Conservation (phyloP, 2,113 vertebrate genomes). For the Crotalus viridis region DNA sequence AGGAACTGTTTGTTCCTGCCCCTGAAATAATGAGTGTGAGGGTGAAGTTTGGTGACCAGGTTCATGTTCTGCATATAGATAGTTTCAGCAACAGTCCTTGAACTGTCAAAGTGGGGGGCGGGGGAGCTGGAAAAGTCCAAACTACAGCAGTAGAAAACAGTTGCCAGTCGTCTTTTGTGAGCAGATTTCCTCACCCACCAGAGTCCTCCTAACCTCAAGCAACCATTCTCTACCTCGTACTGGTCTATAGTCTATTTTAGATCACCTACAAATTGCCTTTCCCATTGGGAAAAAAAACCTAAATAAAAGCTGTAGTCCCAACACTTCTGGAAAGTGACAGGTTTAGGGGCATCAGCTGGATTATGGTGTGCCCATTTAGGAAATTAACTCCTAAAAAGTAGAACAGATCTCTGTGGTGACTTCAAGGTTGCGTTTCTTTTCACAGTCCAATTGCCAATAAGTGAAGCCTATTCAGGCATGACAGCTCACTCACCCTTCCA, state of each 20-base stretch:
- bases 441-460: neutral
- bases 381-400: neutral
- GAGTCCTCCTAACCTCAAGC: neutral
- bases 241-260: neutral
- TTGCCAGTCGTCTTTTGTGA: neutral
- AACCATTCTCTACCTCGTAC: neutral
- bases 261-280: neutral
- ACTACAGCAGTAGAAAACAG: neutral
- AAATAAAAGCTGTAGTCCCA: neutral
- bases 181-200: neutral
- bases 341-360: neutral
- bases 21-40: neutral
- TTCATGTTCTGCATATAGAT: neutral
- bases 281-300: neutral
- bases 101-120: neutral
- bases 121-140: neutral
- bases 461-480: neutral
- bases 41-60: neutral
- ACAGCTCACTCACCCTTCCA: neutral
- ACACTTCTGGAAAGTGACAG: neutral
- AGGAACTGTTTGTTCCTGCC: constrained; percentile 9
- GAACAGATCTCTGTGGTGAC: neutral
- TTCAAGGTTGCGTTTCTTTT: neutral
- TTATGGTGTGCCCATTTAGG: neutral
- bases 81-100: neutral